Evolutionary conservation across 1,140 invertebrate species (phyloP), one percentile per base, ranked within the genome.

Genomic region (Uloborus diversus): DNA sequence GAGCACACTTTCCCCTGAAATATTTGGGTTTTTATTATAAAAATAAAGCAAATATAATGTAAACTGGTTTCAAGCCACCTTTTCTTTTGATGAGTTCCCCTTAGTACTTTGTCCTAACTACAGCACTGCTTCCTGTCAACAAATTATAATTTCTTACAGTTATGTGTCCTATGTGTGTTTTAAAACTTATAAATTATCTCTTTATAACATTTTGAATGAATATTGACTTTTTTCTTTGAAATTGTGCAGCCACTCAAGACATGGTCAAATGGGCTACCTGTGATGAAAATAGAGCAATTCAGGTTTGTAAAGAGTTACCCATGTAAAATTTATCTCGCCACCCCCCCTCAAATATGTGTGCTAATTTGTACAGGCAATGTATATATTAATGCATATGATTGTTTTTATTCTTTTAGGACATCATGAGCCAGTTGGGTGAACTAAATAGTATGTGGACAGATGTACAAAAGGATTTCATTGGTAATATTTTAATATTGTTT

Each of bases 251-350:
- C 33, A 84, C 87, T 42, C 87, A 89, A 83, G 89, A 90, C 82
- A 84, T 90, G 82, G 81, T 88, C 61, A 87, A 87, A 81, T 90
- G 89, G 90, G 85, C 86, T 35, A 86, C 87, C n/a, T 85, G 84
- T 81, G 86, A 88, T 82, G 88, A 89, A 84, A 90, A 90, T 82
- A 81, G 87, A 80, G 89, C 89, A 11, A 85, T 90, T 56, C 87
- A 88, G 82, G 85, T 86, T 70, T 57, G 47, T 76, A 27, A 20
- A 61, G 37, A 13, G 9, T 42, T 42, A 42, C 9, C 2, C 37
- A 42, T 9, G 9, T 56, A 27, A 14, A 56, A 56, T n/a, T 2
- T 56, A 56, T 56, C 23, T 20, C 23, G 1, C 9, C 1, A 9
- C 23, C 20, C 9, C 9, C 25, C 23, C 9, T 56, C 1, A 11